phyloP scores from a whole-genome alignment of 1,140 invertebrate genomes.

The Zaprionus capensis region DNA sequence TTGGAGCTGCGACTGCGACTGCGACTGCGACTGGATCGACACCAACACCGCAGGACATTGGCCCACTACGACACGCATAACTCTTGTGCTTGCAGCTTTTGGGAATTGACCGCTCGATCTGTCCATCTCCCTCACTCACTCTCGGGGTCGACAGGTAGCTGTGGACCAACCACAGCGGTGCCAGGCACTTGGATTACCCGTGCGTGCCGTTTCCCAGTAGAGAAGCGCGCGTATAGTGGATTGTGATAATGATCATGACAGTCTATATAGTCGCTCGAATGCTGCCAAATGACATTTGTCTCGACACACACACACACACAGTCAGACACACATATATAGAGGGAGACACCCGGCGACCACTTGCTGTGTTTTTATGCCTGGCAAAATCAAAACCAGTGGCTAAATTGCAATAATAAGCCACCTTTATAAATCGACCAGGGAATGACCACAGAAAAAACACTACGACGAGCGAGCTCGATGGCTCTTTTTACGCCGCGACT shows the following conservation, averaged over 20 bases:
- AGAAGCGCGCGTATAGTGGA: slow-evolving; percentile 62
- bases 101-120: neutral
- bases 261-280: slow-evolving; percentile 83
- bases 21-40: slow-evolving; percentile 21
- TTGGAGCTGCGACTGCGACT: slow-evolving; percentile 2
- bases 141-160: slow-evolving; percentile 37
- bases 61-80: slow-evolving; percentile 66
- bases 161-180: slow-evolving; percentile 69
- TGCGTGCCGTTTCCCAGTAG: slow-evolving; percentile 61
- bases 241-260: slow-evolving; percentile 84
- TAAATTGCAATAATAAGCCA: slow-evolving; percentile 84
- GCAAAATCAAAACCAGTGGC: slow-evolving; percentile 84
- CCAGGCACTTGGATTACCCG: slow-evolving; percentile 55
- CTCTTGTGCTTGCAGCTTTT: slow-evolving; percentile 22
- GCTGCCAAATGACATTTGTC: slow-evolving; percentile 83
- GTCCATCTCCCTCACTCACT: neutral
- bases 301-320: slow-evolving; percentile 33
- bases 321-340: neutral
- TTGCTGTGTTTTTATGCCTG: slow-evolving; percentile 66
- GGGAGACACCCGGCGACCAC: slow-evolving; percentile 40
- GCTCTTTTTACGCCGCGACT: slow-evolving; percentile 28
- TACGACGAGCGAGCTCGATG: slow-evolving; percentile 15
- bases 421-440: slow-evolving; percentile 79
- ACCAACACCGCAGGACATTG: slow-evolving; percentile 67
- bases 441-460: slow-evolving; percentile 35